Conservation (phyloP, 2,797 vertebrate genomes). For the Enteromius trimaculatus region DNA sequence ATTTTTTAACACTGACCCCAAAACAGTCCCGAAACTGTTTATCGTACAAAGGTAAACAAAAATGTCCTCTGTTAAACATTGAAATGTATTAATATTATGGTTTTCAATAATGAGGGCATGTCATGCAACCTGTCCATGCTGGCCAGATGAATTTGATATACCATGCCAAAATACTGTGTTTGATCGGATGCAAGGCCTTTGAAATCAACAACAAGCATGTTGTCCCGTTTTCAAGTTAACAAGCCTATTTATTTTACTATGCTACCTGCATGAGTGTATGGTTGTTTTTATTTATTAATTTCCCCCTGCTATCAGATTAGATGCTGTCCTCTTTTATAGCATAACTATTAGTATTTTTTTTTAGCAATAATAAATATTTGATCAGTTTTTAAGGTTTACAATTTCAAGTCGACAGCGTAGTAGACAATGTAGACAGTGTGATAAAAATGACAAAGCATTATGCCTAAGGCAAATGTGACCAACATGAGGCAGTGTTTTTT, state of each 20-base stretch:
- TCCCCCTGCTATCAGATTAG: neutral
- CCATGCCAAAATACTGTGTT: slow-evolving; percentile 28
- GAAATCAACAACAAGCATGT: neutral
- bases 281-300: neutral
- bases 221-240: neutral
- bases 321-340: neutral
- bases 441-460: slow-evolving; percentile 16
- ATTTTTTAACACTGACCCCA: neutral
- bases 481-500: slow-evolving; percentile 6
- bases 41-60: slow-evolving; percentile 10
- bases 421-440: neutral
- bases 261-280: neutral
- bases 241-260: neutral
- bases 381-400: neutral
- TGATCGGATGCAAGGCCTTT: slow-evolving; percentile 21
- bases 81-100: slow-evolving; percentile 14
- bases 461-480: neutral
- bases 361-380: neutral
- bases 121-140: slow-evolving; percentile 22
- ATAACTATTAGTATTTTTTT: neutral
- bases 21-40: slow-evolving; percentile 15
- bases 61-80: slow-evolving; percentile 5
- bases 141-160: slow-evolving; percentile 14
- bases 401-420: neutral
- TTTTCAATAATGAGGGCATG: slow-evolving; percentile 26